Base-by-base conservation (phyloP, 2,888 invertebrate species). In the Hirudinaria manillensis region DNA sequence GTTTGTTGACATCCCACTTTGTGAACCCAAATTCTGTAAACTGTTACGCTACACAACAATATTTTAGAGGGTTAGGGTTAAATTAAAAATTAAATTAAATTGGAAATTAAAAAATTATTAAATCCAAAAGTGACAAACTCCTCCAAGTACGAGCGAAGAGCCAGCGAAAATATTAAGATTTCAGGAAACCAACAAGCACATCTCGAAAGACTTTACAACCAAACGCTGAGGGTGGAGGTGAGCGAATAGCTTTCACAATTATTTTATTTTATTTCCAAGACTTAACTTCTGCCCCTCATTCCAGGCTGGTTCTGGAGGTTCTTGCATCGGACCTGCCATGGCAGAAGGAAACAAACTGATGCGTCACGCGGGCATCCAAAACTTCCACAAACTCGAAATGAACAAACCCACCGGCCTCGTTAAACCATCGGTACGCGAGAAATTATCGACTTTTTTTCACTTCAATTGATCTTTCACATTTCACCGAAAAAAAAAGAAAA, bases 101-200 rank as follows among this genome's bases (percentile, higher is more conserved):
- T n/a, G n/a, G n/a, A n/a, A n/a, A n/a, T n/a, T n/a, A 45, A 45
- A 1, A 45, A 45, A 45, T 45, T 45, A 45, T 45, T 45, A 10
- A 1, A 45, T 10, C 45, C n/a, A n/a, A n/a, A n/a, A 61, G 61
- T 61, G 13, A 61, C 61, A 61, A 29, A 10, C 29, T 68, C 68
- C n/a, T 4, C 36, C 16, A 68, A 34, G 36, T 29, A 32, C 34
- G 68, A 68, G 27, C n/a, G 96, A 1, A 88, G 95, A 79, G 94
- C 94, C 13, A 92, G 92, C 78, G 95, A 95, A 84, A 91, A 92
- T 68, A 90, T 84, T 67, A 81, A 85, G 19, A 83, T 82, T 77
- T 82, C 84, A 66, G 76, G 72, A 71, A 79, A 81, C 75, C 82
- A 82, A 74, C 81, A 85, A 75, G 78, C 82, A 4, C 84, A 86